Conservation (phyloP, 2,888 invertebrate species). For the Idaea straminata region DNA sequence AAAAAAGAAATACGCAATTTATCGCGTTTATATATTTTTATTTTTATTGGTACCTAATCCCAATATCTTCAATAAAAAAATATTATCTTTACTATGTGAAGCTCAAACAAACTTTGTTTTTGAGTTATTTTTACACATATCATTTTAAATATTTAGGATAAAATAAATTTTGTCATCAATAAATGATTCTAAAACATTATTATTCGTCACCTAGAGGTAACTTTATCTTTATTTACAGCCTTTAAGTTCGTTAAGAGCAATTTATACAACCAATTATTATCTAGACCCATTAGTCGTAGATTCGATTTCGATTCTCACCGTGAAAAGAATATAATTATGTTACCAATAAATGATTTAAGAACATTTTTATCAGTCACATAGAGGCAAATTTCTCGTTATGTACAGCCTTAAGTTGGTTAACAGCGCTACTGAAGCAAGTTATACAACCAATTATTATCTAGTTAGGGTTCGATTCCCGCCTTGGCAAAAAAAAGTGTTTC, state of each 20-base stretch:
- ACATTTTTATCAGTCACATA: not conserved
- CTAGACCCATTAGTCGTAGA: not conserved
- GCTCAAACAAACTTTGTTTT: too few species aligned
- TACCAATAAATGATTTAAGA: not conserved
- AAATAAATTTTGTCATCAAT: not conserved
- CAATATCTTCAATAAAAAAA: too few species aligned
- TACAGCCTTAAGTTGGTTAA: not conserved
- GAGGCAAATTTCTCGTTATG: too few species aligned
- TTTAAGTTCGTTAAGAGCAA: not conserved
- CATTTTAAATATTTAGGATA: too few species aligned
- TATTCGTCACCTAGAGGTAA: not conserved
- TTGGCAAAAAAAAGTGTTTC: too few species aligned
- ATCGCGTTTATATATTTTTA: too few species aligned
- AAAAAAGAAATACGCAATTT: too few species aligned
- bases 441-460: not conserved
- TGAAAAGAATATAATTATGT: not conserved
- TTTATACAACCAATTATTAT: not conserved
- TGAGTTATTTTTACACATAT: too few species aligned
- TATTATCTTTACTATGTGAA: too few species aligned
- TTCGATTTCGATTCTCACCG: too few species aligned
- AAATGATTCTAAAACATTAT: not conserved
- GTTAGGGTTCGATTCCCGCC: not conserved
- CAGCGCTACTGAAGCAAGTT: not conserved
- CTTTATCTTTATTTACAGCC: not conserved
- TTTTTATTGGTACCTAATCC: too few species aligned